phyloP scores from a whole-genome alignment of 2,113 vertebrate genomes.

The Amazona guildingii region DNA sequence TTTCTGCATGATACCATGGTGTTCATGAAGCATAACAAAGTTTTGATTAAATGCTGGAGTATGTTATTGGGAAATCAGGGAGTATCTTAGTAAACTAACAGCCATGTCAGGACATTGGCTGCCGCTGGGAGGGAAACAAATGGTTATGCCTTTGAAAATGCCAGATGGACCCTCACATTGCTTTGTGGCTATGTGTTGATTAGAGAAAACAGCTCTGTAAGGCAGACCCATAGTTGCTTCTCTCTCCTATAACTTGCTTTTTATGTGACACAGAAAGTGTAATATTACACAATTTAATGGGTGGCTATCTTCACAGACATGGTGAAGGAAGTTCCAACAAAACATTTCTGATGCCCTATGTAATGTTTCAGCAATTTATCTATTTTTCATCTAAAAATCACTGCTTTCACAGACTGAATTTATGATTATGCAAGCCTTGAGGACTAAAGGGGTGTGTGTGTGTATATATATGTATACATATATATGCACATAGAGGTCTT shows the following conservation, averaged over 20 bases:
- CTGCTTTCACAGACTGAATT: not conserved
- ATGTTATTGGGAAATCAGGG: not conserved
- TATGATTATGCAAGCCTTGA: not conserved
- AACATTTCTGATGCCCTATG: not conserved
- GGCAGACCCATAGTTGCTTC: not conserved
- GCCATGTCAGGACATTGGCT: not conserved
- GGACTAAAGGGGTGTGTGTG: not conserved
- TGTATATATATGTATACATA: not conserved
- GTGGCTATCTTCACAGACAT: not conserved
- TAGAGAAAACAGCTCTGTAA: not conserved
- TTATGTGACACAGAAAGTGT: not conserved
- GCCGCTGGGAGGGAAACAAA: not conserved
- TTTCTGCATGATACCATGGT: not conserved
- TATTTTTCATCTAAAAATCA: not conserved
- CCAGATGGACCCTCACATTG: not conserved
- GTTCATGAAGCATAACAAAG: not conserved
- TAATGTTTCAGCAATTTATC: not conserved
- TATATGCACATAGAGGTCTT: not conserved
- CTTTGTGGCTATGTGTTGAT: not conserved
- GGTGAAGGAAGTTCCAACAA: not conserved
- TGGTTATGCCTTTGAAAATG: not conserved
- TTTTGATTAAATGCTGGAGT: not conserved
- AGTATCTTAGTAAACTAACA: not conserved
- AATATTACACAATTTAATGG: not conserved
- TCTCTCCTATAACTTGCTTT: not conserved